Conservation (phyloP, 2,113 vertebrate species). For the human (Homo sapiens) region GRCh38 chr4:124607001-124607500, state of each 20-base stretch:
- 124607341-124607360: conserved; percentile 33
- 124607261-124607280: conserved; percentile 43
- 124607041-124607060: background rate
- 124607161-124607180: background rate
- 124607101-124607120: background rate
- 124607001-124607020: background rate
- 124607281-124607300: conserved; percentile 30
- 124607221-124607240: conserved; percentile 32
- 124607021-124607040: background rate
- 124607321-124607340: background rate
- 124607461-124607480: background rate
- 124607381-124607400: conserved; percentile 34
- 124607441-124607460: background rate
- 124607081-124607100: background rate
- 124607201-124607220: conserved; percentile 42
- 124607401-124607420: conserved; percentile 44
- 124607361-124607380: background rate
- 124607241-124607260: conserved; percentile 47
- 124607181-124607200: conserved; percentile 8
- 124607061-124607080: background rate
- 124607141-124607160: background rate
- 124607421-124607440: conserved; percentile 55
- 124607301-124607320: conserved; percentile 39
- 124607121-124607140: background rate
- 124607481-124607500: conserved; percentile 34